Evolutionary conservation across 2,888 invertebrate species (phyloP).

Genomic region (Caenorhabditis becei): DNA sequence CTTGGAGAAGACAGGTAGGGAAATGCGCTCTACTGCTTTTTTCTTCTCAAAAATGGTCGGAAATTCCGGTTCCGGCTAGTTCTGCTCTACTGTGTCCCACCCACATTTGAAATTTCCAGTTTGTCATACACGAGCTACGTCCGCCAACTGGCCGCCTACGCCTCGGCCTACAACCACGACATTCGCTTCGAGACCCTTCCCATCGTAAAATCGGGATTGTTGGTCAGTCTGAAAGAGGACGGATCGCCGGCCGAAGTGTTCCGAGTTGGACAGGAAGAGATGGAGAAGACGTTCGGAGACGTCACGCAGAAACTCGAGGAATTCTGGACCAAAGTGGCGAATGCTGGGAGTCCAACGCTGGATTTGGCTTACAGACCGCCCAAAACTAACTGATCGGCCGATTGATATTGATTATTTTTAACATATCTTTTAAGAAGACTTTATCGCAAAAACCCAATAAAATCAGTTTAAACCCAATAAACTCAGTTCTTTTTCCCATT

Average conservation of each 20-base stretch:
- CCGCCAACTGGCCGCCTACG: constrained; percentile 55
- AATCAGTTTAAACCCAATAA: too few relatives aligned
- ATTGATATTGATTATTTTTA: too few relatives aligned
- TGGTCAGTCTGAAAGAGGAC: constrained; percentile 54
- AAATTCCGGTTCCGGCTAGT: too few relatives aligned
- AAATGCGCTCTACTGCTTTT: too few relatives aligned
- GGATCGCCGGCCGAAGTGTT: constrained; percentile 48
- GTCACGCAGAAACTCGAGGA: constrained; percentile 25
- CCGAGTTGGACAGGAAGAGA: constrained; percentile 30
- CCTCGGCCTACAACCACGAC: constrained; percentile 56
- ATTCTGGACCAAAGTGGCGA: constrained; percentile 40
- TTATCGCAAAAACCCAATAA: too few relatives aligned
- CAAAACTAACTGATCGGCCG: background rate
- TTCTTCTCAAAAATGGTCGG: too few relatives aligned
- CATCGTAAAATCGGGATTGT: constrained; percentile 21
- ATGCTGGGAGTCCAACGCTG: constrained; percentile 6
- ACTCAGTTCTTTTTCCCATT: too few relatives aligned
- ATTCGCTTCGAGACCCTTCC: constrained; percentile 9
- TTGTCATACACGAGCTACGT: constrained; percentile 41
- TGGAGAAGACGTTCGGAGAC: constrained; percentile 26
- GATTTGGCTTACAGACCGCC: constrained; percentile 52
- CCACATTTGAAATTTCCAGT: background rate
- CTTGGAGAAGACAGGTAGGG: constrained; percentile 46
- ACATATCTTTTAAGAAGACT: too few relatives aligned
- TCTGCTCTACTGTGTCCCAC: too few relatives aligned